Percentiles rank a stretch among this genome's conserved stretches.
phyloP scores from a whole-genome alignment of 2,888 invertebrate genomes.

The Sympetrum striolatum region DNA sequence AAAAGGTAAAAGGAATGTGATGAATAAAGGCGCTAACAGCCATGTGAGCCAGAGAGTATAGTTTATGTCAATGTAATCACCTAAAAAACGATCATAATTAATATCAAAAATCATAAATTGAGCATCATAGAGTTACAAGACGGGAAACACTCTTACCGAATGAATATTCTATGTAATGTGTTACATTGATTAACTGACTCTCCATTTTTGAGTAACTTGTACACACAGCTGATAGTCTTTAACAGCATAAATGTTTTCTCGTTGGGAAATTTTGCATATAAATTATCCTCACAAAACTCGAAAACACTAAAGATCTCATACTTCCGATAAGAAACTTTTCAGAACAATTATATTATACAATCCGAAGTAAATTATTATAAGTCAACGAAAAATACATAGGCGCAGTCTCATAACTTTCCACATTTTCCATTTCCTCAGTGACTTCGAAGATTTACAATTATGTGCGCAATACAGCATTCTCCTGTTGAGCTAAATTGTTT shows the following conservation, averaged over 20 bases:
- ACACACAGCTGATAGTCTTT: neutral
- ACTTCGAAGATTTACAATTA: neutral
- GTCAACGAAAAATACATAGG: neutral
- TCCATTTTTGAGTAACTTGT: neutral
- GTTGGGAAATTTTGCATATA: neutral
- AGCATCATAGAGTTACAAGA: neutral
- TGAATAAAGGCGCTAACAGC: conserved; percentile 80
- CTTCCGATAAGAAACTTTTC: neutral
- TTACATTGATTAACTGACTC: conserved; percentile 11
- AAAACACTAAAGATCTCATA: conserved; percentile 10
- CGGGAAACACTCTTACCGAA: neutral
- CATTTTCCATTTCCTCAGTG: neutral
- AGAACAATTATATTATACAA: neutral
- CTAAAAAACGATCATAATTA: conserved; percentile 61
- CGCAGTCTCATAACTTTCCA: neutral
- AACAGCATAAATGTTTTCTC: neutral
- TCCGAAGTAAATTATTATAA: neutral
- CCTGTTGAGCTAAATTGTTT: neutral
- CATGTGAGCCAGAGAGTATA: conserved; percentile 85
- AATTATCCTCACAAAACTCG: neutral
- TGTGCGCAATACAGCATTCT: neutral
- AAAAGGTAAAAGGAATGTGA: conserved; percentile 84
- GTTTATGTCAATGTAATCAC: conserved; percentile 81
- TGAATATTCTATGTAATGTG: conserved; percentile 33
- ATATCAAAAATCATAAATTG: neutral